phyloP scores from a whole-genome alignment of 2,113 vertebrate species.

The Trogon surrucura region DNA sequence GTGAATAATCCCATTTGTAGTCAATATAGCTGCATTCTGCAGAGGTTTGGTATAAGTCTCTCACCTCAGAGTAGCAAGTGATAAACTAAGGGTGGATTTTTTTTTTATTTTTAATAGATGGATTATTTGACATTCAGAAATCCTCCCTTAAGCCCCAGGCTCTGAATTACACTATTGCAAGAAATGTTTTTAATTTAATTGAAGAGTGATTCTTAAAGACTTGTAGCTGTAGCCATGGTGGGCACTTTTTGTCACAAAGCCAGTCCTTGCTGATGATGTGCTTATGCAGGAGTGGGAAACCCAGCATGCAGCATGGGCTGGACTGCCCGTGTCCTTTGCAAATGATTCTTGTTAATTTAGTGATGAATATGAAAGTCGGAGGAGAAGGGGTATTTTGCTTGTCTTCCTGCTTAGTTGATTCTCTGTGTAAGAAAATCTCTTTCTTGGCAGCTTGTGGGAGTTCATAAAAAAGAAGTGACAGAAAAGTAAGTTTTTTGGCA shows the following conservation, averaged over 20 bases:
- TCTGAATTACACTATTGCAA: constrained; percentile 9
- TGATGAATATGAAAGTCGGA: background rate
- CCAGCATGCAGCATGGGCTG: accelerated
- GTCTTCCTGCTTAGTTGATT: background rate
- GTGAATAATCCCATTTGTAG: constrained; percentile 53
- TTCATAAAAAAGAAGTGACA: background rate
- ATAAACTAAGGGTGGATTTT: constrained; percentile 20
- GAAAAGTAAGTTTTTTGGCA: background rate
- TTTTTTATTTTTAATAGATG: constrained; percentile 55
- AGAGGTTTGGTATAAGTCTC: constrained; percentile 32
- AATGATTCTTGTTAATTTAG: constrained; percentile 36
- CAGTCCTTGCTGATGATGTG: background rate
- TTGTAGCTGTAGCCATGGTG: background rate
- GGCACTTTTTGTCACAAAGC: background rate
- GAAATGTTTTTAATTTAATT: constrained; percentile 44
- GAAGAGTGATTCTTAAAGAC: background rate
- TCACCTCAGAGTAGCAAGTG: constrained; percentile 55
- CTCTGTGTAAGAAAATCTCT: background rate
- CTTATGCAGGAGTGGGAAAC: background rate
- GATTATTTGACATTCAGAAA: constrained; percentile 53
- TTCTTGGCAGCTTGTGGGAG: background rate
- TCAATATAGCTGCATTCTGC: constrained; percentile 21
- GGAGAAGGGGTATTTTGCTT: background rate
- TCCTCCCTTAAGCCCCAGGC: constrained; percentile 30
- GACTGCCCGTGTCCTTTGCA: background rate